These are phyloP conservation scores for Andrena bicolor DNA, from an alignment of 2,888 invertebrate species.

Conservation along the genomic window DNA sequence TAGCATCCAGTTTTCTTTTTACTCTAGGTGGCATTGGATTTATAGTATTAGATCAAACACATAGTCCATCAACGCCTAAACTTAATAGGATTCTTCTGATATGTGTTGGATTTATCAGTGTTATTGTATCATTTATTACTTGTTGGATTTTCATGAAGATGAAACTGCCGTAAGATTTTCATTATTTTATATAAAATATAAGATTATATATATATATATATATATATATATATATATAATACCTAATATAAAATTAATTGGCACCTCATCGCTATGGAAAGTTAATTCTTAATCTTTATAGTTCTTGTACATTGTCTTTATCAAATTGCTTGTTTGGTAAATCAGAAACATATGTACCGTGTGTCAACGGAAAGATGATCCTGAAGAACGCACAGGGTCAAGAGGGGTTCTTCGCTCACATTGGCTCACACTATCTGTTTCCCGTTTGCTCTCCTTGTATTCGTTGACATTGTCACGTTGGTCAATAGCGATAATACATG, in stretches of 20 bases:
- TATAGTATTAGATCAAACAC: conserved; percentile 97
- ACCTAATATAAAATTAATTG: not conserved
- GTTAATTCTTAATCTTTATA: not conserved
- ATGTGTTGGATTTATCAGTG: conserved; percentile 95
- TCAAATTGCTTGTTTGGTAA: too few species aligned
- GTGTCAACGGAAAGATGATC: too few species aligned
- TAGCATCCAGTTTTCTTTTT: conserved; percentile 98
- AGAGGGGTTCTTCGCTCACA: too few species aligned
- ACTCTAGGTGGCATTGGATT: conserved; percentile 98
- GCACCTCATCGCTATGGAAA: too few species aligned
- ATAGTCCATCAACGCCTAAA: conserved; percentile 95
- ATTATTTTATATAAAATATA: not conserved
- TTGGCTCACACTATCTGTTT: not conserved
- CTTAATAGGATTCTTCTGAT: conserved; percentile 95
- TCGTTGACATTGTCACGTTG: too few species aligned
- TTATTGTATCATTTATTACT: conserved; percentile 97
- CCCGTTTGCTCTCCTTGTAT: not conserved
- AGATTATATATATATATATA: not conserved
- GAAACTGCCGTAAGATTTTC: conserved; percentile 92
- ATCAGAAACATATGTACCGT: too few species aligned
- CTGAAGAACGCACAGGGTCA: too few species aligned
- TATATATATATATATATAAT: not conserved
- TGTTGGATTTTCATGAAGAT: conserved; percentile 99
- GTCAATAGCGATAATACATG: too few species aligned
- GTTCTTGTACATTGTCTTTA: not conserved